Conservation (phyloP, 2,797 vertebrate genomes). For the Pogoniulus pusillus region DNA sequence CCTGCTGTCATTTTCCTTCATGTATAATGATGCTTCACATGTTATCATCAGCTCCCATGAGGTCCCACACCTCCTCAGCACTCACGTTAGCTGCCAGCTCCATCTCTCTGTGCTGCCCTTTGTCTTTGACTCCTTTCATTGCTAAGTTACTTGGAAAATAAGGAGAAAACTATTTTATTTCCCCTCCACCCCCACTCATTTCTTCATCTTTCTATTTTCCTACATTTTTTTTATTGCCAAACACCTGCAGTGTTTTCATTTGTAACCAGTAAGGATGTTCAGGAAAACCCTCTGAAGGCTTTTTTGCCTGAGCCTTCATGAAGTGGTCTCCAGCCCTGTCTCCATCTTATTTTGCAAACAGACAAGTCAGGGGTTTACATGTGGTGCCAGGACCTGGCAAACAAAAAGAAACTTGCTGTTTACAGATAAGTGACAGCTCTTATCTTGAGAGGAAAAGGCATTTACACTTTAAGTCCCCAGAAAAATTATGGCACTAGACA, state of each 20-base stretch:
- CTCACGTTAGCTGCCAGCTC: neutral
- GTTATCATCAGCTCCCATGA: neutral
- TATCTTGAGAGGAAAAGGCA: neutral
- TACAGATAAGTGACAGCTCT: neutral
- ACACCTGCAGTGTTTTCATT: neutral
- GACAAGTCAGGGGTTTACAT: neutral
- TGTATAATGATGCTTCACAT: neutral
- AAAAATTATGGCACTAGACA: neutral
- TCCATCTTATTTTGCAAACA: neutral
- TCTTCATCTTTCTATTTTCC: neutral
- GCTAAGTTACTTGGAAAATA: neutral
- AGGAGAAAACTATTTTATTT: neutral
- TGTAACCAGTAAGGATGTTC: neutral
- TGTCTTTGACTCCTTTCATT: neutral
- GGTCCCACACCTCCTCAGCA: neutral
- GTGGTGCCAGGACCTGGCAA: neutral
- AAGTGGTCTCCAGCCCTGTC: neutral
- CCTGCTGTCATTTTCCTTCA: neutral
- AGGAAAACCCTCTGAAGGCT: neutral
- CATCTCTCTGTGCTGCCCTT: neutral
- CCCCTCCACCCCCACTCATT: fast-evolving
- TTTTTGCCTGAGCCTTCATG: neutral
- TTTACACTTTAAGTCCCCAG: neutral
- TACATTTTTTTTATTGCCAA: neutral
- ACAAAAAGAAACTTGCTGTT: neutral